Evolutionary conservation across 2,888 invertebrate species (phyloP), one percentile per base, ranked within the genome.

Genomic region (Argyresthia goedartella): DNA sequence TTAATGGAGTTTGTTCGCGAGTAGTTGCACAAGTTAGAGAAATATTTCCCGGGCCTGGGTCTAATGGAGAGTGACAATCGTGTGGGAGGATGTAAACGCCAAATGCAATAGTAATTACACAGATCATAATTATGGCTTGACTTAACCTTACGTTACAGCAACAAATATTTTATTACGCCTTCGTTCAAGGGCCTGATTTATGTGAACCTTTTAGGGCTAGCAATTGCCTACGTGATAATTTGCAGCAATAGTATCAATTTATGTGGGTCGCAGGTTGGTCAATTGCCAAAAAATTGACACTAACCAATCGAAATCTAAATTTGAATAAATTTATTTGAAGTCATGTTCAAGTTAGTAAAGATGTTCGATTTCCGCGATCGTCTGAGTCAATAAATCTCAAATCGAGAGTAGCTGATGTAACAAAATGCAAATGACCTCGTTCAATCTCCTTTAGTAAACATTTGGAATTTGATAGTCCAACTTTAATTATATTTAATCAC

Each of bases 51-150:
- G 13, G 14, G 25, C 33, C 33, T 42, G 43, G 8, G 10, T 51
- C 42, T 54, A 56, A 56, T 53, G 50, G 53, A 14, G 14, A 42
- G 43, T 48, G 54, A 54, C 58, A 39, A 49, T 10, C n/a, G 35
- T n/a, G 58, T 57, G 55, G 56, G 55, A 54, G 56, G 56, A 59
- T 54, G 52, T 57, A 52, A 55, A 50, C 46, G 48, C 33, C 16
- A 15, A 11, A 45, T 51, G 48, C 49, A 54, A 48, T 54, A 44
- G n/a, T 35, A 55, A 56, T 53, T 55, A 50, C 53, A 49, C 41
- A 49, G 39, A 42, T 8, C 36, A 43, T 49, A 15, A 15, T 14
- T 44, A 16, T 25, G 6, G 25, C 25, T 25, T 25, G 25, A 25
- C n/a, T n/a, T n/a, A n/a, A n/a, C n/a, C n/a, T n/a, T 25, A 25